Evolutionary conservation across 2,888 invertebrate genomes (phyloP).

Genomic region (Leucophenga maculata): DNA sequence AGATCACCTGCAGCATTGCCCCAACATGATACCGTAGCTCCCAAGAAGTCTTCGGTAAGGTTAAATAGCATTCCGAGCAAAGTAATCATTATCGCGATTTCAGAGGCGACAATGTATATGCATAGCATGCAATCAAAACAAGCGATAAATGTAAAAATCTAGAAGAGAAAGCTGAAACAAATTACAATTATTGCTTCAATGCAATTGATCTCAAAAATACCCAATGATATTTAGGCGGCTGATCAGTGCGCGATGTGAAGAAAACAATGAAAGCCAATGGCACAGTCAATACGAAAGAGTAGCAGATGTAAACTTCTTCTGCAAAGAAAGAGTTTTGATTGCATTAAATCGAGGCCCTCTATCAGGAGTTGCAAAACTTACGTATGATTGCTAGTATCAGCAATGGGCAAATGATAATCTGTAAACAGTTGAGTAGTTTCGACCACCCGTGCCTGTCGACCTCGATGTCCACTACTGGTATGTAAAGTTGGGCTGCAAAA

Average conservation of each 20-base stretch:
- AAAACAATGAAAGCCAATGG: neutral
- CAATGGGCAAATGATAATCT: neutral
- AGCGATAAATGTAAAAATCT: neutral
- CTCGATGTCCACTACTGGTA: slow-evolving; percentile 13
- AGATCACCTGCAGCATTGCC: neutral
- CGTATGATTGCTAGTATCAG: neutral
- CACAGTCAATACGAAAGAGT: neutral
- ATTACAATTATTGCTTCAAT: neutral
- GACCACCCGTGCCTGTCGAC: slow-evolving; percentile 15
- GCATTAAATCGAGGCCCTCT: no score
- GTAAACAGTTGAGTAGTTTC: slow-evolving; percentile 13
- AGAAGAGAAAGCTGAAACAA: neutral
- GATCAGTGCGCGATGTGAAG: neutral
- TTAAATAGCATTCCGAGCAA: neutral
- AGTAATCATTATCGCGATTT: neutral
- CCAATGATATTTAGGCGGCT: slow-evolving; percentile 3
- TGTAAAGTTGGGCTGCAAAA: neutral
- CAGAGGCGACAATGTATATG: neutral
- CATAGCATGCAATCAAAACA: neutral
- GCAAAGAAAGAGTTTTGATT: neutral
- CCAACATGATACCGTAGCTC: neutral
- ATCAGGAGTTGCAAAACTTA: no score
- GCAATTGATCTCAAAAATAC: neutral
- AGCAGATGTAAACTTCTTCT: neutral
- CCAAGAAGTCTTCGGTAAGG: neutral